phyloP scores from a whole-genome alignment of 2,888 invertebrate species.

The Druceiella hillmani region DNA sequence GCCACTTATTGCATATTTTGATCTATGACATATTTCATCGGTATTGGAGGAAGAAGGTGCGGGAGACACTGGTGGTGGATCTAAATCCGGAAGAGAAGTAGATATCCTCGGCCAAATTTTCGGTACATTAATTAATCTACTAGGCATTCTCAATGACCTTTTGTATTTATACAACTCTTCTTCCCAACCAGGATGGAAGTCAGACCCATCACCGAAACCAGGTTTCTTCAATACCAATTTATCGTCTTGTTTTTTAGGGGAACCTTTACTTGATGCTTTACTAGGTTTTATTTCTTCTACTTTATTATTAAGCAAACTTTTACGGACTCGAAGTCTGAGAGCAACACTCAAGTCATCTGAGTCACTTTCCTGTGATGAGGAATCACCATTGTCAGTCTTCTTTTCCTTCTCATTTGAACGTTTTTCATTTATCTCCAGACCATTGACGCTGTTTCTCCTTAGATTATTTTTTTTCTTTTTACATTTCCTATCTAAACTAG shows the following conservation, averaged over 20 bases:
- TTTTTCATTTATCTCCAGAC: constrained; percentile 34
- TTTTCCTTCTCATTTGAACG: constrained; percentile 24
- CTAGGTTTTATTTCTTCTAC: constrained; percentile 28
- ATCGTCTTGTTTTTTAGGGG: constrained; percentile 37
- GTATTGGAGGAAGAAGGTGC: constrained; percentile 58
- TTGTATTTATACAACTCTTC: constrained; percentile 80
- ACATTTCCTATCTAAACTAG: constrained; percentile 31
- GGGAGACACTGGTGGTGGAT: constrained; percentile 67
- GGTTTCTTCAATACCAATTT: constrained; percentile 53
- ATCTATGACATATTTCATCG: constrained; percentile 48
- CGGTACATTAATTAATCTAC: constrained; percentile 73
- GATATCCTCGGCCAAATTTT: constrained; percentile 63
- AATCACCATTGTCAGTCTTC: constrained; percentile 31
- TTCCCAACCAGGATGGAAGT: constrained; percentile 76
- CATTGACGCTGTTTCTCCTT: constrained; percentile 29
- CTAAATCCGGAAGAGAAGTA: constrained; percentile 72
- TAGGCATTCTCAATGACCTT: constrained; percentile 74
- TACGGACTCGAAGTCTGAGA: constrained; percentile 42
- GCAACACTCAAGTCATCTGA: constrained; percentile 39
- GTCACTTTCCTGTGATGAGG: constrained; percentile 41
- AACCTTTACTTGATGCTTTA: constrained; percentile 37
- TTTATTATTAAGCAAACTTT: constrained; percentile 46
- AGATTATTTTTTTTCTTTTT: constrained; percentile 34
- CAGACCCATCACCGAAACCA: constrained; percentile 64
- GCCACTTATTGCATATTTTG: constrained; percentile 21